These are phyloP conservation scores for Nannospalax galili DNA, from an alignment of 2,113 vertebrate genomes.

Conservation along the genomic window DNA sequence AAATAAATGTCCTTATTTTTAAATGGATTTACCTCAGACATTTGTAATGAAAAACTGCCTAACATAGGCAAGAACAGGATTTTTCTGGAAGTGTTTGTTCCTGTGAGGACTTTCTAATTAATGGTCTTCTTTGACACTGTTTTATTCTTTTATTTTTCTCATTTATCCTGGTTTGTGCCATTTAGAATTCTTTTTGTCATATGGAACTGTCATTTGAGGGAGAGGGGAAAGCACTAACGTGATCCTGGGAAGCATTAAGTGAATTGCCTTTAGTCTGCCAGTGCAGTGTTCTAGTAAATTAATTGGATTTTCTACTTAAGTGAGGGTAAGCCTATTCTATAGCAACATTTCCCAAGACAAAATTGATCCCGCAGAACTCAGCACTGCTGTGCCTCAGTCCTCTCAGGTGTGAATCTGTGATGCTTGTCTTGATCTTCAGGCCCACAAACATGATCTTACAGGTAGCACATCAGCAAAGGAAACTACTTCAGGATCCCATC, in stretches of 20 bases:
- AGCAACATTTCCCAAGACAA: slow-evolving; percentile 31
- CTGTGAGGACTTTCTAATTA: not conserved
- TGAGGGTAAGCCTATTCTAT: not conserved
- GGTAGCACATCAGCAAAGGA: not conserved
- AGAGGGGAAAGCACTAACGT: not conserved
- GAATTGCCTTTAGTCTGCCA: not conserved
- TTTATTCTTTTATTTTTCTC: not conserved
- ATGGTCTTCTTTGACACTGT: not conserved
- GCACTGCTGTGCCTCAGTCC: not conserved
- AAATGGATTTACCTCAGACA: not conserved
- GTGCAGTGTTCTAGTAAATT: not conserved
- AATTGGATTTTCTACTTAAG: slow-evolving; percentile 44
- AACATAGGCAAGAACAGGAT: not conserved
- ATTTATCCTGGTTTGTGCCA: not conserved
- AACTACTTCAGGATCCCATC: not conserved
- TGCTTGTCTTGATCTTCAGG: not conserved
- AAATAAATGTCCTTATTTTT: not conserved
- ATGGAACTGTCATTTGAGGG: not conserved
- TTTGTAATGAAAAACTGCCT: not conserved
- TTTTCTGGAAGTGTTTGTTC: not conserved
- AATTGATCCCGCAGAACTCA: not conserved
- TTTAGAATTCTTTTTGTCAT: not conserved
- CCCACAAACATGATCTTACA: not conserved
- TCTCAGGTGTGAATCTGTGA: not conserved
- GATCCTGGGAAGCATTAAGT: not conserved